Evolutionary conservation across 1,140 invertebrate species (phyloP).

Genomic region (Lepidurus arcticus): DNA sequence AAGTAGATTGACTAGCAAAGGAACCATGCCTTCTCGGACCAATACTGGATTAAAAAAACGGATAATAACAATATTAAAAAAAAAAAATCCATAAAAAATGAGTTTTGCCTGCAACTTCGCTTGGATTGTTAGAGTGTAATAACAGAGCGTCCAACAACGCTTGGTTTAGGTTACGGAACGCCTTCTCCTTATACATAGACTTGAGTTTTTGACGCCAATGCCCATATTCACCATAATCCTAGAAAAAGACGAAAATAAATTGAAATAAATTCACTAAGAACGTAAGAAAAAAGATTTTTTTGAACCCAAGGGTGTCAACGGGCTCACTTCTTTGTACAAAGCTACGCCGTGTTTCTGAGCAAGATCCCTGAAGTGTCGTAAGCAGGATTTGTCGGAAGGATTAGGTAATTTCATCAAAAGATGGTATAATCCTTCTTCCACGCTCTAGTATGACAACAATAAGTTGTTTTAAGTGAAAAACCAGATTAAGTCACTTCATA

Average conservation of each 20-base stretch:
- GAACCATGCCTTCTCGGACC: slow-evolving; percentile 4
- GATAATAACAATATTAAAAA: background rate
- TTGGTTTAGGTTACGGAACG: background rate
- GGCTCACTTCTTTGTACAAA: background rate
- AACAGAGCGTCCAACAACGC: background rate
- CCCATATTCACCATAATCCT: slow-evolving; percentile 5
- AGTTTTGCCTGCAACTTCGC: background rate
- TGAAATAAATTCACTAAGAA: background rate
- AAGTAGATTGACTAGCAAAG: background rate
- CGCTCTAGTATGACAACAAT: background rate
- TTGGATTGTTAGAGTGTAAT: background rate
- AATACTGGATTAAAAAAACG: background rate
- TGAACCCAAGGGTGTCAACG: background rate
- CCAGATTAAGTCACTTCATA: background rate
- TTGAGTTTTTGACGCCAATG: background rate
- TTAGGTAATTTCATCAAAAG: background rate
- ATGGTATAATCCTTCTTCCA: background rate
- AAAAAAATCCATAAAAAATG: background rate
- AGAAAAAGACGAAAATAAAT: background rate
- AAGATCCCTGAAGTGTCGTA: background rate
- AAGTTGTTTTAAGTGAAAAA: background rate
- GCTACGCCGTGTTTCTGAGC: slow-evolving; percentile 8
- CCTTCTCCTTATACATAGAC: background rate
- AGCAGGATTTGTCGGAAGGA: background rate
- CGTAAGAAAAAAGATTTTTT: background rate